phyloP scores from a whole-genome alignment of 2,113 vertebrate species.

The Dicentrarchus labrax region DNA sequence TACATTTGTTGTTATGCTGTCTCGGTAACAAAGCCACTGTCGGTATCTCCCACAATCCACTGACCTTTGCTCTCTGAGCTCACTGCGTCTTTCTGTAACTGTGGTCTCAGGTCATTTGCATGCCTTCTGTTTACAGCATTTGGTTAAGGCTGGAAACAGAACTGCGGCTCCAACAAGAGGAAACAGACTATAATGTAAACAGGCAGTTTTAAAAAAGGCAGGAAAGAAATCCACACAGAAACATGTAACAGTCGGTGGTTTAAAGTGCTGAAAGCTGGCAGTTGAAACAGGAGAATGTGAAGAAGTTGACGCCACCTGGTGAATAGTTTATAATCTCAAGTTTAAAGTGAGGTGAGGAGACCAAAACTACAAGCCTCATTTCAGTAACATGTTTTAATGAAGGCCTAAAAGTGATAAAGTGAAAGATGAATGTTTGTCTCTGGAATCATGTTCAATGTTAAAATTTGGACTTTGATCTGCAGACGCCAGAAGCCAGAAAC shows the following conservation, averaged over 20 bases:
- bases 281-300: not conserved
- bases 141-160: not conserved
- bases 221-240: not conserved
- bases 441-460: too few species aligned
- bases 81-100: not conserved
- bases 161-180: not conserved
- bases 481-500: not conserved
- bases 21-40: not conserved
- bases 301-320: not conserved
- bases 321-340: not conserved
- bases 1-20: not conserved
- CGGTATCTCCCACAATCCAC: not conserved
- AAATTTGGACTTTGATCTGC: too few species aligned
- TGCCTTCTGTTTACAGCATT: constrained; percentile 5
- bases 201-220: not conserved
- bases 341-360: not conserved
- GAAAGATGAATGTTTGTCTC: too few species aligned
- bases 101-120: constrained; percentile 30
- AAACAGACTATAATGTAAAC: not conserved
- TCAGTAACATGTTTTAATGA: not conserved
- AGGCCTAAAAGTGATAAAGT: not conserved
- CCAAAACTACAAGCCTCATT: not conserved
- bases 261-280: constrained; percentile 4
- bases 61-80: not conserved
- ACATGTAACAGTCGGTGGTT: not conserved